phyloP scores from a whole-genome alignment of 2,888 invertebrate genomes.

The Nymphalis c-album region DNA sequence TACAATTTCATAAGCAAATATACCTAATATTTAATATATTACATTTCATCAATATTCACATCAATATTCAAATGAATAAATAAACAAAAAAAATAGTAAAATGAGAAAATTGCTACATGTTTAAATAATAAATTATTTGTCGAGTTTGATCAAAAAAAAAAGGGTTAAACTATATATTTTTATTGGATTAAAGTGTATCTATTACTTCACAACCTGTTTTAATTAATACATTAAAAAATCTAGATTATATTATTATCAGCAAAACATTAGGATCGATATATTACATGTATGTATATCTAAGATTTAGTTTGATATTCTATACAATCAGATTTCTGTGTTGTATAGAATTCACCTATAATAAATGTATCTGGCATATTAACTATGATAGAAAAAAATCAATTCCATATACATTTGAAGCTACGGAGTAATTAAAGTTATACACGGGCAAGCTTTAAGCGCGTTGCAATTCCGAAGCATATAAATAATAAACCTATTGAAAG shows the following conservation, averaged over 20 bases:
- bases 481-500: constrained; percentile 37
- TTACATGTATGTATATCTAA: no score
- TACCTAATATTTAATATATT: background rate
- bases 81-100: no score
- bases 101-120: no score
- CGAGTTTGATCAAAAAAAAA: background rate
- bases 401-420: constrained; percentile 16
- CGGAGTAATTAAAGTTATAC: constrained; percentile 7
- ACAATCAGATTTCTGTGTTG: no score
- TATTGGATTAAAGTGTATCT: background rate
- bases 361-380: background rate
- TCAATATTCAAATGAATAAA: background rate
- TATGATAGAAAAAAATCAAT: constrained; percentile 15
- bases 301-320: no score
- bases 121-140: no score
- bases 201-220: constrained; percentile 8
- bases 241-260: background rate
- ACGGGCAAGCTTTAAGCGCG: constrained; percentile 31
- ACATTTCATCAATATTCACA: background rate
- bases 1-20: constrained; percentile 8
- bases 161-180: background rate
- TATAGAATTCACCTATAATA: background rate
- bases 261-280: no score
- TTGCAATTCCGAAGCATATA: constrained; percentile 56
- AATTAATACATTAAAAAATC: background rate